Percentiles rank a stretch among this genome's conserved stretches.
phyloP scores from a whole-genome alignment of 1,140 invertebrate species.

The Leptoteleia sp. region DNA sequence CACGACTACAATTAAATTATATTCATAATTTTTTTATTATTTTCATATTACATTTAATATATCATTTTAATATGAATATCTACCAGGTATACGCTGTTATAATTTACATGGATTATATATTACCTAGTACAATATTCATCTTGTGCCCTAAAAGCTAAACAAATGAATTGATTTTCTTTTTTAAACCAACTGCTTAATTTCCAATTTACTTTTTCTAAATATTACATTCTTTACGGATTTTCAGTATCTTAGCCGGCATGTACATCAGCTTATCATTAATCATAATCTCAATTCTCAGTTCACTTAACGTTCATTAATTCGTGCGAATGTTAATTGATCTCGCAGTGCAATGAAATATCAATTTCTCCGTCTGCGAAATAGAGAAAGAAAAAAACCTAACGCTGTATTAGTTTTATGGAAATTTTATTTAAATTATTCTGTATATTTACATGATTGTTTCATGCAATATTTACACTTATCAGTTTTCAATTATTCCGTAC shows the following conservation, averaged over 20 bases:
- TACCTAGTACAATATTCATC: too few species aligned
- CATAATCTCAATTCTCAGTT: constrained; percentile 11
- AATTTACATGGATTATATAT: too few species aligned
- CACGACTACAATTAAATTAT: too few species aligned
- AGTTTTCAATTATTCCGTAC: neutral
- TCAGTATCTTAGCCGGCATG: neutral
- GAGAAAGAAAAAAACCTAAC: neutral
- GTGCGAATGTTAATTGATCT: neutral
- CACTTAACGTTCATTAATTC: neutral
- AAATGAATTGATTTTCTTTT: too few species aligned
- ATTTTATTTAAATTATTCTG: constrained; percentile 18
- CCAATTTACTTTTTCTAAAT: constrained; percentile 6
- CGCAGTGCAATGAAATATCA: constrained; percentile 7
- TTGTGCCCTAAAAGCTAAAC: too few species aligned
- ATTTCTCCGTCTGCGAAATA: constrained; percentile 19
- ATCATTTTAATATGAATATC: too few species aligned
- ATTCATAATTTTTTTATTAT: too few species aligned
- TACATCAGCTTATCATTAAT: constrained; percentile 14
- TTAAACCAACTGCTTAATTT: too few species aligned
- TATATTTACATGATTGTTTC: neutral
- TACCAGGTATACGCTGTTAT: too few species aligned
- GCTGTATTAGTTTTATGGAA: constrained; percentile 1
- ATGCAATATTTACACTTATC: constrained; percentile 2
- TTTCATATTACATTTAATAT: too few species aligned
- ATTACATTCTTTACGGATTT: constrained; percentile 3